Conservation (phyloP, 2,113 vertebrate genomes). For the Ciconia maguari region DNA sequence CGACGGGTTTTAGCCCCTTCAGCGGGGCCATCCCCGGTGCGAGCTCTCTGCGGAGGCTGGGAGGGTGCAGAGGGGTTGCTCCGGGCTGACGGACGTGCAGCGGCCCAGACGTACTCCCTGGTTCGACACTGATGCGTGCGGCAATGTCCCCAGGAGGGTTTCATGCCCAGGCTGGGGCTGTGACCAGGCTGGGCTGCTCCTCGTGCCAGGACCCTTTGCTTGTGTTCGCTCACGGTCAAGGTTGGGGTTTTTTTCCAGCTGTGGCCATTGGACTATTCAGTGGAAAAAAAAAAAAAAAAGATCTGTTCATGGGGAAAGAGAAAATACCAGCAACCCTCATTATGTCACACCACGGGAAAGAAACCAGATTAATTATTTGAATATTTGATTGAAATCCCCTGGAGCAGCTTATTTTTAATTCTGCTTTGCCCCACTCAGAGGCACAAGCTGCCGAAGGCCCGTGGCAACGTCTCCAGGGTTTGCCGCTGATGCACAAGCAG, state of each 20-base stretch:
- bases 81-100: not conserved
- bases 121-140: accelerated
- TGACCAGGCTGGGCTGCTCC: not conserved
- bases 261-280: not conserved
- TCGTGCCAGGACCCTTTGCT: not conserved
- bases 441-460: not conserved
- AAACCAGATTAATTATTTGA: not conserved
- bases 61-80: not conserved
- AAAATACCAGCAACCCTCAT: not conserved
- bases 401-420: not conserved
- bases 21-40: not conserved
- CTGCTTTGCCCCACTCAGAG: not conserved
- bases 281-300: not conserved
- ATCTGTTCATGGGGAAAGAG: not conserved
- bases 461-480: accelerated
- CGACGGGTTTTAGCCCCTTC: accelerated
- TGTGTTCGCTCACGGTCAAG: not conserved
- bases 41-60: not conserved
- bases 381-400: not conserved
- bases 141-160: not conserved
- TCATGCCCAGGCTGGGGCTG: not conserved
- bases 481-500: not conserved
- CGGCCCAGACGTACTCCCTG: not conserved
- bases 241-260: not conserved
- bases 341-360: not conserved